Evolutionary conservation across 1,140 invertebrate species (phyloP), one percentile per base, ranked within the genome.

Genomic region (Papilio polyxenes): DNA sequence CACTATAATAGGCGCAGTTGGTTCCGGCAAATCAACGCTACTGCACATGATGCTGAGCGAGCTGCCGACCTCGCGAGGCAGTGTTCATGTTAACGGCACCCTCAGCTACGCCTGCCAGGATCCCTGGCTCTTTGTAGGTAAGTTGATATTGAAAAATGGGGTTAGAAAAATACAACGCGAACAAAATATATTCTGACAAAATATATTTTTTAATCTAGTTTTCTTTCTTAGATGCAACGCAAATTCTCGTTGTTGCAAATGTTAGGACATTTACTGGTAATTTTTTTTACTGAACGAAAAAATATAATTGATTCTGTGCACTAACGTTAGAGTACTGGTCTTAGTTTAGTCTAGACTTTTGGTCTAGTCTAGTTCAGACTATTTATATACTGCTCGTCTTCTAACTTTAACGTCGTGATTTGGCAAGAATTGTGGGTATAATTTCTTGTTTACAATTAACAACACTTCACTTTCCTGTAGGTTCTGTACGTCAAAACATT

Each of bases 41-140:
- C 90, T 98, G 0, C 96, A 97, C 86, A 88, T 97, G 78, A 89
- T 98, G 1, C 92, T 98, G 5, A 95, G 95, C 20, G 98, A 98
- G 87, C 85, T 98, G 20, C 95, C 96, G 0, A 90, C 96, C 17
- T 92, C 94, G 0, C 93, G 95, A 13, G 98, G 98, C 0, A 91
- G 87, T 1, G 87, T 97, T 0, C 89, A 90, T 3, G 87, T 97
- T 0, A 94, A 95, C 37, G 96, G 97, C 1, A 94, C 89, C 1
- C 92, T 98, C 0, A 97, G 97, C 8, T 97, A 97, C 85, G 96
- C 96, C 0, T 96, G 96, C 83, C 97, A 98, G 87, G 96, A 97
- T 86, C 95, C 97, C 3, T 98, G 97, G 97, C 89, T 97, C 2
- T 97, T 97, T 89, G 95, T 96, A 8, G 96, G 95, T 82, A 92